Evolutionary conservation across 2,113 vertebrate species (phyloP).

Genomic region (Atractosteus spatula): DNA sequence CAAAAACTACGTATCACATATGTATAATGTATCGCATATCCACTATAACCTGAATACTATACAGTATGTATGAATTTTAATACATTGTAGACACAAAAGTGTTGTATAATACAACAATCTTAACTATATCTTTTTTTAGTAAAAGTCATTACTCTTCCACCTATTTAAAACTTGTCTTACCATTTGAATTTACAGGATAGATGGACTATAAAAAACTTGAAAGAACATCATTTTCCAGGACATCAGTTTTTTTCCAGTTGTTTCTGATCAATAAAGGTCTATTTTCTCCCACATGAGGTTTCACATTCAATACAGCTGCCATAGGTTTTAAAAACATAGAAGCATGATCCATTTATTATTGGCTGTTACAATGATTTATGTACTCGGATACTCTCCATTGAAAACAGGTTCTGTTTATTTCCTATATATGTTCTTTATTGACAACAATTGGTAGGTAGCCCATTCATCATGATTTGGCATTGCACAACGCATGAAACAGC

Average conservation of each 20-base stretch:
- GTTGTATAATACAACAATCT: not conserved
- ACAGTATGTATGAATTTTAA: no score
- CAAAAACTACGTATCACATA: no score
- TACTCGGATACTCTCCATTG: slow-evolving; percentile 53
- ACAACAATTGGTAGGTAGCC: slow-evolving; percentile 50
- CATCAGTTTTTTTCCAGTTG: slow-evolving; percentile 53
- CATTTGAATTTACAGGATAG: slow-evolving; percentile 35
- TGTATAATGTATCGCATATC: no score
- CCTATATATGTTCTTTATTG: slow-evolving; percentile 58
- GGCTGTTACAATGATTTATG: slow-evolving; percentile 71
- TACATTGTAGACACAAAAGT: no score
- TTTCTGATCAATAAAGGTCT: slow-evolving; percentile 71
- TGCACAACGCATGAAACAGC: slow-evolving; percentile 13
- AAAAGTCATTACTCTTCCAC: slow-evolving; percentile 41
- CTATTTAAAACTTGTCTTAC: slow-evolving; percentile 30
- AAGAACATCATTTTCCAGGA: slow-evolving; percentile 65
- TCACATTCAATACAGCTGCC: slow-evolving; percentile 69
- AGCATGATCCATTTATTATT: slow-evolving; percentile 73
- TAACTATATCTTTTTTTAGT: slow-evolving; percentile 25
- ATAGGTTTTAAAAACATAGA: slow-evolving; percentile 65
- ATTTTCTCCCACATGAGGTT: slow-evolving; percentile 71
- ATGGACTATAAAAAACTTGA: slow-evolving; percentile 54
- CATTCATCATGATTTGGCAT: slow-evolving; percentile 45
- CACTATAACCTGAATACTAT: not conserved
- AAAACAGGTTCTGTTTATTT: slow-evolving; percentile 60